phyloP scores from a whole-genome alignment of 2,113 vertebrate species.

The Peromyscus polionotus region DNA sequence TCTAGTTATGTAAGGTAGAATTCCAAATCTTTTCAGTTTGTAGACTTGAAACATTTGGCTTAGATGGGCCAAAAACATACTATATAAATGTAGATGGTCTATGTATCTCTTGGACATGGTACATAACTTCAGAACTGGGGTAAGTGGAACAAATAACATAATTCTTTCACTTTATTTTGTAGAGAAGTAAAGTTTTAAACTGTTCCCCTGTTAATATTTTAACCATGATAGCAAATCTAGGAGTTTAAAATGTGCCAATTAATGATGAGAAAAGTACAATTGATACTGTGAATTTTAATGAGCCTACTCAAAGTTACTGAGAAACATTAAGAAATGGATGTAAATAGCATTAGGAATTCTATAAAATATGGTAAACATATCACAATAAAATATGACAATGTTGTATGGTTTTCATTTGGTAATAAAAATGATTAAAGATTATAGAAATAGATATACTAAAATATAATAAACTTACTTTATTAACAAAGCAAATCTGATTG shows the following conservation, averaged over 20 bases:
- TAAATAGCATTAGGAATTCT: constrained; percentile 32
- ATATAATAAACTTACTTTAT: neutral
- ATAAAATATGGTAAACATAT: neutral
- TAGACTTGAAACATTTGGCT: neutral
- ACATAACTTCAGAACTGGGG: neutral
- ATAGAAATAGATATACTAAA: constrained; percentile 29
- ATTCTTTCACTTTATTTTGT: neutral
- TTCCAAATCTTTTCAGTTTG: neutral
- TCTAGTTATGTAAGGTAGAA: constrained; percentile 6
- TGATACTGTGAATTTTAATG: neutral
- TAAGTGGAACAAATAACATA: neutral
- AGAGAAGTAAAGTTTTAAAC: neutral
- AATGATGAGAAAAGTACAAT: neutral
- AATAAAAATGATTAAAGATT: constrained; percentile 26
- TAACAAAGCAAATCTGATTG: neutral
- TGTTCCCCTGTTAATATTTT: neutral
- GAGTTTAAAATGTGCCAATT: neutral
- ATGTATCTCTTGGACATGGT: neutral
- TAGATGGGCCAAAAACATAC: neutral
- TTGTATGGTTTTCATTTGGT: neutral
- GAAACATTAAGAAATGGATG: neutral
- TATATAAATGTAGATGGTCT: neutral
- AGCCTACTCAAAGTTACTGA: neutral
- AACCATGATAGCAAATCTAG: neutral
- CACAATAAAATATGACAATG: neutral